Conservation (phyloP, 1,140 invertebrate genomes). For the Galleria mellonella region DNA sequence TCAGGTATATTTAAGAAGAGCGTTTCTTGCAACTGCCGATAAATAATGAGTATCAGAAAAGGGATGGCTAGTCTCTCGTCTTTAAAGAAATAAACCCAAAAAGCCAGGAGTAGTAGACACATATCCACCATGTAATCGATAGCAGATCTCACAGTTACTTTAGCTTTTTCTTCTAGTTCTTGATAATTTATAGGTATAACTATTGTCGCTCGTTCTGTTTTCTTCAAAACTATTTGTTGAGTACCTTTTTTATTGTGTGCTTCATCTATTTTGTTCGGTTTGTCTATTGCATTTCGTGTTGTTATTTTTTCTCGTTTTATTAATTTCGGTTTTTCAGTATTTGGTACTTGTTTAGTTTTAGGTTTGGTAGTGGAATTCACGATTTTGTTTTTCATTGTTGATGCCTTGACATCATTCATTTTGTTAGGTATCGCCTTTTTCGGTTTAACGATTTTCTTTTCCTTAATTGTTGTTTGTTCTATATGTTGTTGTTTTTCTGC, state of each 20-base stretch:
- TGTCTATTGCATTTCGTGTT: background rate
- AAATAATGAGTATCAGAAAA: conserved; percentile 83
- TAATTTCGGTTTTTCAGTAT: conserved; percentile 9
- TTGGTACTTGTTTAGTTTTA: conserved; percentile 8
- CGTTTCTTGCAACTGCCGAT: conserved; percentile 81
- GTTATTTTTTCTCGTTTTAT: conserved; percentile 11
- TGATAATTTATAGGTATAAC: conserved; percentile 69
- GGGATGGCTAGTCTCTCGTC: conserved; percentile 85
- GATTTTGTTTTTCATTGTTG: background rate
- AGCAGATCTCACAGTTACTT: conserved; percentile 78
- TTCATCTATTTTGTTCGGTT: conserved; percentile 27
- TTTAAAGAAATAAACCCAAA: conserved; percentile 86
- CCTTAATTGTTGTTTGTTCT: conserved; percentile 10
- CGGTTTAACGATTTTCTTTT: conserved; percentile 19
- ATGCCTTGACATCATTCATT: conserved; percentile 12
- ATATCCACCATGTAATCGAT: conserved; percentile 82
- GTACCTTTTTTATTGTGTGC: conserved; percentile 34
- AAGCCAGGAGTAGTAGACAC: conserved; percentile 81
- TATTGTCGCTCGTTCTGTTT: conserved; percentile 57
- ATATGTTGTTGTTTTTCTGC: conserved; percentile 62
- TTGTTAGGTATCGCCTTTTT: conserved; percentile 19
- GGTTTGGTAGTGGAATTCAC: background rate
- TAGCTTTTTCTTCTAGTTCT: conserved; percentile 75
- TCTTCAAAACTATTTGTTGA: conserved; percentile 48
- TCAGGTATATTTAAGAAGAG: conserved; percentile 46